phyloP scores from a whole-genome alignment of 2,113 vertebrate genomes.

The Coturnix japonica region DNA sequence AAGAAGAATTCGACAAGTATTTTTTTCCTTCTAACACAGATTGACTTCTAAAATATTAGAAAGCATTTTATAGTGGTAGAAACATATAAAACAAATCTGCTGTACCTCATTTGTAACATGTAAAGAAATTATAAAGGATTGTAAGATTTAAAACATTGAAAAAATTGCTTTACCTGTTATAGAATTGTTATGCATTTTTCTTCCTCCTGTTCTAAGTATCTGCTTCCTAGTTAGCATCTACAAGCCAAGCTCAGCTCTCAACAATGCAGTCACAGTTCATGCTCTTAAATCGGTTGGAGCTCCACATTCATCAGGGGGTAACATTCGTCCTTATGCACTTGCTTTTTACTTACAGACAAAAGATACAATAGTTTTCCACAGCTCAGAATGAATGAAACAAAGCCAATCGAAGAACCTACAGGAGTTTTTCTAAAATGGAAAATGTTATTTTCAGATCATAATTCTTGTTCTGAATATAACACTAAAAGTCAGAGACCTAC shows the following conservation, averaged over 20 bases:
- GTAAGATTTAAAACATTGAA: neutral
- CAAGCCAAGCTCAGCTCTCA: constrained; percentile 4
- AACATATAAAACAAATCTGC: neutral
- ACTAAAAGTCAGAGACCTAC: neutral
- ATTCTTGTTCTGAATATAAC: neutral
- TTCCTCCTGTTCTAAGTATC: neutral
- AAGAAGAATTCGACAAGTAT: neutral
- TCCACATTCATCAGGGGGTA: constrained; percentile 19
- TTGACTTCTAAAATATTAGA: neutral
- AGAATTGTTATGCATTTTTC: neutral
- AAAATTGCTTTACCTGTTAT: neutral
- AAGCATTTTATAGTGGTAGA: neutral
- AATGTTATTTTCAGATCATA: neutral
- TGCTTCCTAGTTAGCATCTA: neutral
- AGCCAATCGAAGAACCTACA: constrained; percentile 15
- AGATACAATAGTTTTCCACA: constrained; percentile 6
- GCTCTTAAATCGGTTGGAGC: constrained; percentile 20
- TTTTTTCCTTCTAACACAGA: neutral
- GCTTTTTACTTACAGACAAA: constrained; percentile 40
- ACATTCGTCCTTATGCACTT: constrained; percentile 30
- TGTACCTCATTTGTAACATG: neutral
- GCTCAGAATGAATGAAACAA: constrained; percentile 40
- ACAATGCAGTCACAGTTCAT: constrained; percentile 48
- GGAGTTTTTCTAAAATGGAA: constrained; percentile 21
- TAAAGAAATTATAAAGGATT: neutral